Evolutionary conservation across 1,140 invertebrate genomes (phyloP).

Genomic region (Coenobita brevimanus): DNA sequence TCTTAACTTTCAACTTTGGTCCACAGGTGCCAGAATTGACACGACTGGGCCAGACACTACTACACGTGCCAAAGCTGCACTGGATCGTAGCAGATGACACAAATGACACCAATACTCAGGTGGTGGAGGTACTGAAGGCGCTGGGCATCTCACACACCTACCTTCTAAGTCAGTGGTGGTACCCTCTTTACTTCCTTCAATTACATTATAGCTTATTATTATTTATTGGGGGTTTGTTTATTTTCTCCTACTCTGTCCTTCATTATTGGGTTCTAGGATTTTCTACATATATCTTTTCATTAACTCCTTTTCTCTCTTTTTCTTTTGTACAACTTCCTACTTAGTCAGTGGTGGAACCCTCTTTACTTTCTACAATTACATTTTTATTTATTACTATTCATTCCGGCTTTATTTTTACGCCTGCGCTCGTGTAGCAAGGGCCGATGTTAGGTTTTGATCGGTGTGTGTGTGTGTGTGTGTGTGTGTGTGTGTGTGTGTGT

Average conservation of each 20-base stretch:
- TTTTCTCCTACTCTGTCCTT: neutral
- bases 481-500: neutral
- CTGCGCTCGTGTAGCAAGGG: neutral
- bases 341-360: no score
- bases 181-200: no score
- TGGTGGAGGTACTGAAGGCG: slow-evolving; percentile 76
- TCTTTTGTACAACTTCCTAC: no score
- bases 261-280: no score
- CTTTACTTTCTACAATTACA: neutral
- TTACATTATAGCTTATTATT: neutral
- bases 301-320: neutral
- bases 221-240: neutral
- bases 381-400: neutral
- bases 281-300: neutral
- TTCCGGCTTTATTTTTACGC: no score
- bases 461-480: no score
- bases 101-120: slow-evolving; percentile 73
- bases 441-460: neutral
- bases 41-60: slow-evolving; percentile 77
- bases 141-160: slow-evolving; percentile 72
- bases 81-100: slow-evolving; percentile 79
- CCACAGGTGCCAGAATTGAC: slow-evolving; percentile 77
- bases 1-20: no score
- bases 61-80: slow-evolving; percentile 76
- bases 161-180: slow-evolving; percentile 23